These are phyloP conservation scores for Dione juno DNA, from an alignment of 2,888 invertebrate species.

Conservation along the genomic window DNA sequence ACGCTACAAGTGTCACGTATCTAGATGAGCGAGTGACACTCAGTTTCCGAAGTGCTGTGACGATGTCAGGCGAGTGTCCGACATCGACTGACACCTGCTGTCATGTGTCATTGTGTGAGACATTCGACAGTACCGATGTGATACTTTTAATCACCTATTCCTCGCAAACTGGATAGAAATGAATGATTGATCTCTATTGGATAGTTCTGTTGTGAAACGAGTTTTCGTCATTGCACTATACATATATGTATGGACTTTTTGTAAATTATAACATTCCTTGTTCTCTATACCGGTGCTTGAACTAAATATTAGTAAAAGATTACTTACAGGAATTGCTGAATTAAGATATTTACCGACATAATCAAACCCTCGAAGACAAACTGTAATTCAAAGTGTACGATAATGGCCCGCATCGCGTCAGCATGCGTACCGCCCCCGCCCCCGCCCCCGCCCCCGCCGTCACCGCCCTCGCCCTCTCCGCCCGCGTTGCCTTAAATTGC, in stretches of 20 bases:
- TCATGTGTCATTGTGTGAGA: neutral
- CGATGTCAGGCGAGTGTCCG: neutral
- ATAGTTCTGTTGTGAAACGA: neutral
- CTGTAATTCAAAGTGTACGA: conserved; percentile 10
- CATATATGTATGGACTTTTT: neutral
- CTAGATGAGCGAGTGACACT: neutral
- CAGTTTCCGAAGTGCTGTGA: neutral
- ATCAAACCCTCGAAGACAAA: conserved; percentile 26
- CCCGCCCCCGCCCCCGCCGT: neutral
- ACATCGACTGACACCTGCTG: conserved; percentile 2
- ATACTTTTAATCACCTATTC: neutral
- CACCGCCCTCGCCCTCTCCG: neutral
- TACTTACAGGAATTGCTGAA: conserved; percentile 5
- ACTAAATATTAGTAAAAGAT: neutral
- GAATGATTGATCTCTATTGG: neutral
- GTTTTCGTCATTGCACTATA: neutral
- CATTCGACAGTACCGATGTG: neutral
- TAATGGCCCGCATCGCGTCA: conserved; percentile 35
- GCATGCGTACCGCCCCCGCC: conserved; percentile 6
- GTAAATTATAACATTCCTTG: neutral
- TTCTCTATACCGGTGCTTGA: too few relatives aligned
- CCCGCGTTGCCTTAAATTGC: neutral
- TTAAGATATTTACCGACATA: conserved; percentile 19
- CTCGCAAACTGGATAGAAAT: neutral
- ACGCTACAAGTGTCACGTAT: conserved; percentile 5